These are phyloP conservation scores for Antennarius striatus DNA, from an alignment of 2,113 vertebrate species.

Conservation along the genomic window DNA sequence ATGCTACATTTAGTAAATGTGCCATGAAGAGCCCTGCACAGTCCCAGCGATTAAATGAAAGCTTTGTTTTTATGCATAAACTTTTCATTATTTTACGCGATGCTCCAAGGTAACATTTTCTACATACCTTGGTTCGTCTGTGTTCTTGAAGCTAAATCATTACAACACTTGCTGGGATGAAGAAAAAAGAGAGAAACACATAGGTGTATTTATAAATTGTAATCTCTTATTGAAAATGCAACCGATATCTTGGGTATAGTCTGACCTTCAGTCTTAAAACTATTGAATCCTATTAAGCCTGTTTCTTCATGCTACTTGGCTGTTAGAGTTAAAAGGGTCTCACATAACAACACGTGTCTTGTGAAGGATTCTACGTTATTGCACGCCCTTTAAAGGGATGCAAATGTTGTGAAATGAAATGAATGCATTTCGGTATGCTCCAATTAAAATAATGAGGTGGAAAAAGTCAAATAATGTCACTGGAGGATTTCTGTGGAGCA, in stretches of 20 bases:
- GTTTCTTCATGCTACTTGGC: conserved; percentile 6
- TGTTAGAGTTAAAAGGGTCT: conserved; percentile 11
- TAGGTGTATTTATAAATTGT: background rate
- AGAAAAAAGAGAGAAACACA: conserved; percentile 1
- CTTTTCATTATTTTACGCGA: conserved; percentile 3
- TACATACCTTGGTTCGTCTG: background rate
- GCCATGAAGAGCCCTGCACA: conserved; percentile 36
- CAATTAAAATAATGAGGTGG: conserved; percentile 56
- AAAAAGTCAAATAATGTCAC: conserved; percentile 50
- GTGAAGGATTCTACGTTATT: conserved; percentile 15
- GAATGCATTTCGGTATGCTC: conserved; percentile 27
- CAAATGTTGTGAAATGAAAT: conserved; percentile 56
- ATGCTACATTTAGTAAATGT: conserved; percentile 58
- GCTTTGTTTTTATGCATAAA: conserved; percentile 6
- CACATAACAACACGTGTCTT: conserved; percentile 23
- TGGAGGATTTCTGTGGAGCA: conserved; percentile 13
- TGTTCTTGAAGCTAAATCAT: conserved; percentile 6
- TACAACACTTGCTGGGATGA: background rate
- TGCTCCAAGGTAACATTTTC: background rate
- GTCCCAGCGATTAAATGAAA: conserved; percentile 34
- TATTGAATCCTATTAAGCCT: conserved; percentile 19
- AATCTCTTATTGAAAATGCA: conserved; percentile 9
- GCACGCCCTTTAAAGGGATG: conserved; percentile 45
- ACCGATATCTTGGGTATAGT: background rate
- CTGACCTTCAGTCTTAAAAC: conserved; percentile 16